A percentile compares a stretch with the other conserved stretches of the same genome.
These are phyloP conservation scores for Drosophila tsacasi DNA, from an alignment of 1,140 invertebrate species.

Conservation along the genomic window DNA sequence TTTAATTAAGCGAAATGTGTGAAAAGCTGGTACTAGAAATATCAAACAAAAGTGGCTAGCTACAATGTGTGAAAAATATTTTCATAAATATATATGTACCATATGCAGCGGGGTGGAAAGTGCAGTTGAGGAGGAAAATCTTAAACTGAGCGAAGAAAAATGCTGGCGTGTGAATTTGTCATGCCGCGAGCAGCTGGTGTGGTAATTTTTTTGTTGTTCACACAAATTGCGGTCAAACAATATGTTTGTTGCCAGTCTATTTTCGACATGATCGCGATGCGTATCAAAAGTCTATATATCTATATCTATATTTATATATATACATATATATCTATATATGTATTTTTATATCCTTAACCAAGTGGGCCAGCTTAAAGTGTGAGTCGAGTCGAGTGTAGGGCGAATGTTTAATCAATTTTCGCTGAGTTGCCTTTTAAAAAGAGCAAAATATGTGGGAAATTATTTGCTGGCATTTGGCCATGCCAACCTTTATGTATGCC, in stretches of 20 bases:
- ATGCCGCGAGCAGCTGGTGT: constrained; percentile 75
- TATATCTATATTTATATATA: constrained; percentile 4
- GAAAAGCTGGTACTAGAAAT: constrained; percentile 47
- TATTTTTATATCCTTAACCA: background rate
- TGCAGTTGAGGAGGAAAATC: constrained; percentile 27
- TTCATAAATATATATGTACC: constrained; percentile 56
- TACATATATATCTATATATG: constrained; percentile 8
- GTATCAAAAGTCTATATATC: constrained; percentile 24
- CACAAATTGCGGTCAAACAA: constrained; percentile 78
- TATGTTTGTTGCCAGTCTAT: constrained; percentile 74
- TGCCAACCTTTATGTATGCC: constrained; percentile 35
- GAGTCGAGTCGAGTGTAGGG: constrained; percentile 20
- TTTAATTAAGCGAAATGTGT: constrained; percentile 49
- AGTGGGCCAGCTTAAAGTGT: constrained; percentile 29
- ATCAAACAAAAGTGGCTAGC: constrained; percentile 51
- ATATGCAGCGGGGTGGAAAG: background rate
- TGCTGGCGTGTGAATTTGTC: constrained; percentile 71
- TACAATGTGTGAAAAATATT: constrained; percentile 82
- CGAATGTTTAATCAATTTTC: constrained; percentile 79
- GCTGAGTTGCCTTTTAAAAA: constrained; percentile 49
- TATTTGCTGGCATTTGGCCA: constrained; percentile 55
- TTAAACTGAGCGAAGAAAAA: constrained; percentile 52
- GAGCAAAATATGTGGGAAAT: constrained; percentile 36
- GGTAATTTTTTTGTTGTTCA: constrained; percentile 72
- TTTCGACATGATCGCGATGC: constrained; percentile 52